Percentiles rank a stretch among this genome's conserved stretches.
Evolutionary conservation across 2,113 vertebrate species (phyloP).

Genomic region (Hyperopisus bebe): DNA sequence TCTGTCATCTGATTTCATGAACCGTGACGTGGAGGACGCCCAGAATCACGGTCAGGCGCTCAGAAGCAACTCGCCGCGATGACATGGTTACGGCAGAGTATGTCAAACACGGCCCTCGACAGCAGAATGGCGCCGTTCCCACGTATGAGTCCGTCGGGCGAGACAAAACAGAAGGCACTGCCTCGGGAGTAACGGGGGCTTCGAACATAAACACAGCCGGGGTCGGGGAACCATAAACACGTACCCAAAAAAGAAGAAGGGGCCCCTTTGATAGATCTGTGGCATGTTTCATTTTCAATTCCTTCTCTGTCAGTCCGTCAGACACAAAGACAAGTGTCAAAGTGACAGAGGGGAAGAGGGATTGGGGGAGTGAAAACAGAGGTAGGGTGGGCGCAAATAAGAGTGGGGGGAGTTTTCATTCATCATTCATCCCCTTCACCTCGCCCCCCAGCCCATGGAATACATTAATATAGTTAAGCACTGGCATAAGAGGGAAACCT

Average conservation of each 20-base stretch:
- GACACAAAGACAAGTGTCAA: conserved; percentile 61
- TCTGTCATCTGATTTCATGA: neutral
- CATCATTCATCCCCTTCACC: neutral
- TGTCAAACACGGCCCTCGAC: conserved; percentile 35
- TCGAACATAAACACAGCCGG: conserved; percentile 56
- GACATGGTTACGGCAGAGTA: conserved; percentile 31
- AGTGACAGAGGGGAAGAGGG: conserved; percentile 47
- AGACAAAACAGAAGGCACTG: conserved; percentile 53
- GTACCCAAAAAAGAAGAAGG: conserved; percentile 36
- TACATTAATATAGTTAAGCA: neutral
- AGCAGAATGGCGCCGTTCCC: conserved; percentile 37
- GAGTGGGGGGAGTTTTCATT: conserved; percentile 60
- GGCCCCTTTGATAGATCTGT: conserved; percentile 45
- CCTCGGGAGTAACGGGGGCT: conserved; percentile 44
- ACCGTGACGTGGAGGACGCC: neutral
- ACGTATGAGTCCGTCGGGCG: conserved; percentile 32
- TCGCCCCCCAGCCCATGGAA: neutral
- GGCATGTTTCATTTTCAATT: conserved; percentile 59
- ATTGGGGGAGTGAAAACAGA: conserved; percentile 37
- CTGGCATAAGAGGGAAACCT: neutral
- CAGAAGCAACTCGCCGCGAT: conserved; percentile 23
- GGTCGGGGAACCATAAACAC: conserved; percentile 57
- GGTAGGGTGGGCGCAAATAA: conserved; percentile 28
- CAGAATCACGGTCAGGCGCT: neutral
- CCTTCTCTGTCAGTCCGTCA: conserved; percentile 37